Percentiles rank a stretch among this genome's conserved stretches.
phyloP scores from a whole-genome alignment of 2,797 vertebrate species.

The Oreonectes daqikongensis region DNA sequence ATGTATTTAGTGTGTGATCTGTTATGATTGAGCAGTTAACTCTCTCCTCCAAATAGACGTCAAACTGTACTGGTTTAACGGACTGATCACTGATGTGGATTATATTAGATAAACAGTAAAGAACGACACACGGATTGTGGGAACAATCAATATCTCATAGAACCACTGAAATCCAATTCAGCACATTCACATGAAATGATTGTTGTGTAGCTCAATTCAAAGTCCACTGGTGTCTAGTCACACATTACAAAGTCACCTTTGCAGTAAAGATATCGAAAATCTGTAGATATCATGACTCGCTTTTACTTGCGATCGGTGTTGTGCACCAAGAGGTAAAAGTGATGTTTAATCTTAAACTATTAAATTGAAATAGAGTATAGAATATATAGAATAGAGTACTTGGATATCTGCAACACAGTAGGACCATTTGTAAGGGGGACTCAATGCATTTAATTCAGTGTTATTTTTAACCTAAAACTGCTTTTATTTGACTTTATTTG shows the following conservation, averaged over 20 bases:
- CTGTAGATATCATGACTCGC: conserved; percentile 13
- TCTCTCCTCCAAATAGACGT: conserved; percentile 6
- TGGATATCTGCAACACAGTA: neutral
- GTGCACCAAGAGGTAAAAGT: neutral
- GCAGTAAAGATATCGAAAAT: conserved; percentile 22
- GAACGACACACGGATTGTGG: conserved; percentile 19
- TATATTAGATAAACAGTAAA: conserved; percentile 40
- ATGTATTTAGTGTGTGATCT: conserved; percentile 17
- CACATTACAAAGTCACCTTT: conserved; percentile 42
- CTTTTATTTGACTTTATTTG: neutral
- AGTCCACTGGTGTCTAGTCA: conserved; percentile 51
- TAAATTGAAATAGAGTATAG: neutral
- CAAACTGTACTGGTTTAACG: conserved; percentile 26
- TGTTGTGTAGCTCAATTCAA: conserved; percentile 43
- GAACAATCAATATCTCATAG: conserved; percentile 46
- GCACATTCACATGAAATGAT: conserved; percentile 47
- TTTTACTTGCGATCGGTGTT: neutral
- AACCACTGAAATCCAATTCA: conserved; percentile 39
- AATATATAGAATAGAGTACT: neutral
- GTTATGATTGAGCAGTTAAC: conserved; percentile 4
- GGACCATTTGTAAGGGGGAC: too few species aligned
- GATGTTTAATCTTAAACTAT: neutral
- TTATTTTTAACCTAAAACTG: neutral
- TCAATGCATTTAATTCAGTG: neutral
- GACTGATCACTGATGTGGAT: conserved; percentile 15